Conservation (phyloP, 1,140 invertebrate genomes). For the Lasioglossum baleicum region DNA sequence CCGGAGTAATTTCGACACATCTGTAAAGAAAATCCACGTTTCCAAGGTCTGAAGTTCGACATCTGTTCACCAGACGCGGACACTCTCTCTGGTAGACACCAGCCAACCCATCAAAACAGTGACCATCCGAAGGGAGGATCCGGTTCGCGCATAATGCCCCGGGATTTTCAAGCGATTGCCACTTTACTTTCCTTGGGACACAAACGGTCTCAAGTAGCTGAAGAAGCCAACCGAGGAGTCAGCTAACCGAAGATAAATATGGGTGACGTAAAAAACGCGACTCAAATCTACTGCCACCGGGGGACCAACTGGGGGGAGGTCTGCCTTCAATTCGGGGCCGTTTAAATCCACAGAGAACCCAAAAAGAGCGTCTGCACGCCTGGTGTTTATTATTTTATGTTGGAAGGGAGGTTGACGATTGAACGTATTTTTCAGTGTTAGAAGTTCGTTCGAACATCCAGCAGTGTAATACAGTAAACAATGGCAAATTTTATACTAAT, state of each 20-base stretch:
- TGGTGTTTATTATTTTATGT: too few relatives aligned
- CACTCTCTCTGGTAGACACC: neutral
- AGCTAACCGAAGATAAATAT: conserved; percentile 4
- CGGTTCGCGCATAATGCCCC: neutral
- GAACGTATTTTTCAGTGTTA: too few relatives aligned
- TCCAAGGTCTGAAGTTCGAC: neutral
- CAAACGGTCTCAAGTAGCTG: neutral
- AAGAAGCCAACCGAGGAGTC: neutral
- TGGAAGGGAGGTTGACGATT: too few relatives aligned
- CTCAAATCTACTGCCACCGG: neutral
- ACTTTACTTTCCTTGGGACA: neutral
- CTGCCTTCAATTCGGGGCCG: neutral
- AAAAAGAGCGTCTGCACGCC: too few relatives aligned
- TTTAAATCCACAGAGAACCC: neutral
- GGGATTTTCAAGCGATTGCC: neutral
- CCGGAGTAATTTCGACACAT: neutral
- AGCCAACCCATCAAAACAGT: conserved; percentile 3
- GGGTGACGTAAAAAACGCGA: neutral
- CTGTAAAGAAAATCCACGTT: conserved; percentile 1
- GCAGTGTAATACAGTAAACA: too few relatives aligned
- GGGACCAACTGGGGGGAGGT: neutral
- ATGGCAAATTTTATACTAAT: too few relatives aligned
- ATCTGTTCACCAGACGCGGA: conserved; percentile 1
- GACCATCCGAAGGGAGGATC: neutral
- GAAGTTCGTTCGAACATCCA: too few relatives aligned